These are phyloP conservation scores for Megaleporinus macrocephalus DNA, from an alignment of 2,113 vertebrate genomes.

Conservation along the genomic window DNA sequence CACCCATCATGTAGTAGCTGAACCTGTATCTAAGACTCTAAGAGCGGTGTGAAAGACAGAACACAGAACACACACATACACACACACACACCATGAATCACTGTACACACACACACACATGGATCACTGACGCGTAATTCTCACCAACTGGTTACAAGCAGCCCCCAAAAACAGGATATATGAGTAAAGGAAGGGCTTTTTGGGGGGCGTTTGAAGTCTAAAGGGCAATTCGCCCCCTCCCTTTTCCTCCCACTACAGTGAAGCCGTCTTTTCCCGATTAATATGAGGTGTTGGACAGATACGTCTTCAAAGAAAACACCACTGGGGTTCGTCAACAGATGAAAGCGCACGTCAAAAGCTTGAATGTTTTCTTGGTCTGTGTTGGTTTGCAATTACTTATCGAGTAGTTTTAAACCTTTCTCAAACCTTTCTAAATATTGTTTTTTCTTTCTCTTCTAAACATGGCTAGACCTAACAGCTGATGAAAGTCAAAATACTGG, in stretches of 20 bases:
- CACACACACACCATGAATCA: constrained; percentile 48
- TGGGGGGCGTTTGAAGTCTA: constrained; percentile 53
- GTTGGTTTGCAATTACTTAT: too few relatives aligned
- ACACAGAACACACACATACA: constrained; percentile 46
- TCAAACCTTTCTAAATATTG: too few relatives aligned
- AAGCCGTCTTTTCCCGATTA: constrained; percentile 62
- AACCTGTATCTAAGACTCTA: constrained; percentile 22
- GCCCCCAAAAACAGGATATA: constrained; percentile 42
- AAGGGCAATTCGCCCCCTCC: constrained; percentile 43
- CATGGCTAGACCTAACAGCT: too few relatives aligned
- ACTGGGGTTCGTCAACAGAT: constrained; percentile 49
- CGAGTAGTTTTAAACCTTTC: too few relatives aligned
- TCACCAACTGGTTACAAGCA: constrained; percentile 41
- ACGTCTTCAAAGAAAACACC: constrained; percentile 60
- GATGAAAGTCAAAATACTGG: too few relatives aligned
- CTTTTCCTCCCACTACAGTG: constrained; percentile 52
- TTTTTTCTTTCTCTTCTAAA: too few relatives aligned
- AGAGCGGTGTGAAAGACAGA: constrained; percentile 43
- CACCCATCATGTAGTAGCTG: constrained; percentile 8
- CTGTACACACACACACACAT: constrained; percentile 11
- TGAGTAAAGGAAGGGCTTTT: constrained; percentile 55
- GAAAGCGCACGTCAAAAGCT: background rate
- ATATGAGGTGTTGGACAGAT: constrained; percentile 61
- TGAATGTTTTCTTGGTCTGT: too few relatives aligned
- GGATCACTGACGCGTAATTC: constrained; percentile 34